Percentiles rank a stretch among this genome's conserved stretches.
phyloP scores from a whole-genome alignment of 2,888 invertebrate species.

The Enchytraeus crypticus region DNA sequence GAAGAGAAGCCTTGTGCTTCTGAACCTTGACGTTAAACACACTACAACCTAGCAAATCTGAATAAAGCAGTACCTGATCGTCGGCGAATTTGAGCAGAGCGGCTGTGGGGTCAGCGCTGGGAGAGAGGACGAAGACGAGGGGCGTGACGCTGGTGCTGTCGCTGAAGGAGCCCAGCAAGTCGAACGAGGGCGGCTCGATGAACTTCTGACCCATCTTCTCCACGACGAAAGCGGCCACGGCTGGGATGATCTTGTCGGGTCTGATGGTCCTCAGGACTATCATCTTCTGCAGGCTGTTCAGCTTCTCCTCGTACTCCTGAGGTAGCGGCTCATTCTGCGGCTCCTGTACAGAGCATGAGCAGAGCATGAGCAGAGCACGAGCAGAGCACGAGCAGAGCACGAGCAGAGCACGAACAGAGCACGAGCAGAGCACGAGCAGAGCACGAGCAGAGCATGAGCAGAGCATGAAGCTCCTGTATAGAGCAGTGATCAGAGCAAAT shows the following conservation, averaged over 20 bases:
- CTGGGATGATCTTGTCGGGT: conserved; percentile 48
- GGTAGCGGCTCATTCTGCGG: conserved; percentile 43
- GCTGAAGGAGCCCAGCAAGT: conserved; percentile 47
- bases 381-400: too few relatives aligned
- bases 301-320: conserved; percentile 44
- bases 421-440: too few relatives aligned
- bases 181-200: conserved; percentile 51
- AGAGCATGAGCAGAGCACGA: too few relatives aligned
- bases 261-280: conserved; percentile 48
- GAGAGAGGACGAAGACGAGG: conserved; percentile 49
- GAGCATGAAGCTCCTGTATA: not conserved
- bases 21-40: too few relatives aligned
- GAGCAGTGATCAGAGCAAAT: not conserved
- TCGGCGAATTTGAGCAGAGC: conserved; percentile 49
- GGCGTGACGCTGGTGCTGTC: conserved; percentile 49
- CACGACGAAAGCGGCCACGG: conserved; percentile 43
- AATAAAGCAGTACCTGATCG: too few relatives aligned
- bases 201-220: conserved; percentile 48
- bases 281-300: conserved; percentile 46
- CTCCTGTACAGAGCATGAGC: too few relatives aligned
- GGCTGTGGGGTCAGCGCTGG: conserved; percentile 50
- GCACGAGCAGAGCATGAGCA: too few relatives aligned
- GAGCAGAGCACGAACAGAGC: too few relatives aligned
- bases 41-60: too few relatives aligned
- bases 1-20: too few relatives aligned